These are phyloP conservation scores for Eristalis arbustorum DNA, from an alignment of 2,888 invertebrate species.

Conservation along the genomic window DNA sequence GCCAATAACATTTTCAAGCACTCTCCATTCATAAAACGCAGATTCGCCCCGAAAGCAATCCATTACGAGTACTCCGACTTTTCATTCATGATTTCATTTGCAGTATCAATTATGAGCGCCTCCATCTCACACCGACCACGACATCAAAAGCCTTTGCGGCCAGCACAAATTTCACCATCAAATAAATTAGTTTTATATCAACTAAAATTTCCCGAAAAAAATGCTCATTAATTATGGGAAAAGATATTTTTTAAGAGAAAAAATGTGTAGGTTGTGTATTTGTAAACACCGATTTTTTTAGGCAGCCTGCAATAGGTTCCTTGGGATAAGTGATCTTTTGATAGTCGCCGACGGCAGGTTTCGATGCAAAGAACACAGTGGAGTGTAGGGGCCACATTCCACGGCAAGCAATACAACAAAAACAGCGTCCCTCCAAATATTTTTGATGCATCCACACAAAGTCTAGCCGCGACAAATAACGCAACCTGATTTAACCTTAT, in stretches of 20 bases:
- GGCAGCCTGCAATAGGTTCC: too few species aligned
- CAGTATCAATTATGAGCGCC: background rate
- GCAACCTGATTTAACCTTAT: slow-evolving; percentile 19
- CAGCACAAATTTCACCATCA: background rate
- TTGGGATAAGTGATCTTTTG: too few species aligned
- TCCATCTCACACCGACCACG: background rate
- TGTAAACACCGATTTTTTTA: too few species aligned
- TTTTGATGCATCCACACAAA: slow-evolving; percentile 4
- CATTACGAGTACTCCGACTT: background rate
- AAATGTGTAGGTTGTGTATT: background rate
- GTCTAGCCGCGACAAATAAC: slow-evolving; percentile 5
- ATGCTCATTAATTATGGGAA: too few species aligned
- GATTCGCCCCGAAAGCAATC: background rate
- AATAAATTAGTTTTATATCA: background rate
- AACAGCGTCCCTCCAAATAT: background rate
- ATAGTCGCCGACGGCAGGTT: too few species aligned
- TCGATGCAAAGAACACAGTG: background rate
- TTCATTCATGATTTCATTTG: background rate
- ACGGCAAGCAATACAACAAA: background rate
- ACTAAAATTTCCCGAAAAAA: background rate
- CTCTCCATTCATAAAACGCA: background rate
- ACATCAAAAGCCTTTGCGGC: background rate
- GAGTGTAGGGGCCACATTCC: background rate
- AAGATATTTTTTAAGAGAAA: background rate
- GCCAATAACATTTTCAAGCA: too few species aligned